Evolutionary conservation across 2,888 invertebrate genomes (phyloP), one percentile per base, ranked within the genome.

Genomic region (Drosophila flavopinicola): DNA sequence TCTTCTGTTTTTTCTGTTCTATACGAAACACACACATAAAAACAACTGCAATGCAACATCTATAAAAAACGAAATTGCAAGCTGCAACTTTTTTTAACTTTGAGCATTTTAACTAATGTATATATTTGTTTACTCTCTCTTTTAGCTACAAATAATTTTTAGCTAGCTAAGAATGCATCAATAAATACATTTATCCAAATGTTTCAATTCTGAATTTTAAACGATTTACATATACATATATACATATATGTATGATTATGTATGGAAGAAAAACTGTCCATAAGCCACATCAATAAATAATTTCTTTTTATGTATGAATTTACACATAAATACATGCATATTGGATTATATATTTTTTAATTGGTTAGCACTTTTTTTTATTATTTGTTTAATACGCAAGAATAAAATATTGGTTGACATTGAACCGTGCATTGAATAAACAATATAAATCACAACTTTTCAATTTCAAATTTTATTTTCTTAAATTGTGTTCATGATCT

Each of bases 251-350:
- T 49, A 54, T 42, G 25, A 24, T 35, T 56, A 54, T 80, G 53
- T 79, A 84, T 87, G 86, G 86, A 87, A 88, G 86, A 87, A 87
- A 87, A 87, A 87, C 86, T 87, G 76, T 88, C 87, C 87, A 87
- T 79, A 78, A 84, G 84, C 76, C 70, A 85, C 71, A 54, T 77
- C 63, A 59, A 75, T 80, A 61, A 74, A 66, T 60, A 71, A 68
- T 63, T 73, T 49, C 37, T 52, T 44, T 15, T 27, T 53, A 25
- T 10, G n/a, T 52, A 56, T 60, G 27, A 58, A 68, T 53, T 13
- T 66, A 57, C 33, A 38, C 32, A 51, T 42, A 35, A 54, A 53
- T 45, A 65, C 41, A 51, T 54, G 33, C 37, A 69, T 54, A 23
- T 11, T 45, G 60, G 42, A 7, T 30, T 54, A 68, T 56, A 49